Base-by-base conservation (phyloP, 2,797 vertebrate species). In the Cichlasoma orientale region DNA sequence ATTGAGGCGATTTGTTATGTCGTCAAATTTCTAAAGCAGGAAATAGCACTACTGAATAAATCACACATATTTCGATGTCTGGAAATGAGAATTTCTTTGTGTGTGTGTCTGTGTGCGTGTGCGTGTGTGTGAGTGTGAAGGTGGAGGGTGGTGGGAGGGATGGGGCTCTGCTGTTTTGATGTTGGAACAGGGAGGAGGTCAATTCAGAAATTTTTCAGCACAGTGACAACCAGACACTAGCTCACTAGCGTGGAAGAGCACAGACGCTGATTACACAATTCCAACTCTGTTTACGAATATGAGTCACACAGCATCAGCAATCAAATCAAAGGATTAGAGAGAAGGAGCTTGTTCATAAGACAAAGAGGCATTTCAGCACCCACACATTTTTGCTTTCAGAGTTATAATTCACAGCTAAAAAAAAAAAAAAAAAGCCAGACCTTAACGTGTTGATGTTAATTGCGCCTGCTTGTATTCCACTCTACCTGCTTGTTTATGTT, bases 401-500 rank as follows among this genome's bases (percentile, higher is more conserved):
- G 72, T n/a, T 53, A 23, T 75, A 79, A 75, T 53, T 63, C 38
- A 82, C 72, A 58, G 68, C 36, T 78, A n/a, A 27, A 81, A 77
- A 68, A 70, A 55, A 59, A 31, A n/a, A n/a, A n/a, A 27, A 27
- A 27, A 27, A 27, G n/a, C 3, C 21, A 41, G 44, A 38, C 63
- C 29, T 57, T 63, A 63, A 53, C 50, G n/a, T 72, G 79, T 59
- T 53, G 50, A 75, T 68, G 54, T 33, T 80, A 77, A 73, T 72
- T 54, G 25, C 66, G 56, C 79, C 38, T 77, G 84, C 38, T 29
- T 84, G 21, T 72, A 41, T 78, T 75, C 59, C 33, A 75, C 72
- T 75, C 29, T 90, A 94, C 90, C 91, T 95, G 91, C 50, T 96
- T 95, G 74, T 91, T 90, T 87, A 96, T 93, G 90, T 96, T 96